phyloP scores from a whole-genome alignment of 2,797 vertebrate species.

The Falco berigora region DNA sequence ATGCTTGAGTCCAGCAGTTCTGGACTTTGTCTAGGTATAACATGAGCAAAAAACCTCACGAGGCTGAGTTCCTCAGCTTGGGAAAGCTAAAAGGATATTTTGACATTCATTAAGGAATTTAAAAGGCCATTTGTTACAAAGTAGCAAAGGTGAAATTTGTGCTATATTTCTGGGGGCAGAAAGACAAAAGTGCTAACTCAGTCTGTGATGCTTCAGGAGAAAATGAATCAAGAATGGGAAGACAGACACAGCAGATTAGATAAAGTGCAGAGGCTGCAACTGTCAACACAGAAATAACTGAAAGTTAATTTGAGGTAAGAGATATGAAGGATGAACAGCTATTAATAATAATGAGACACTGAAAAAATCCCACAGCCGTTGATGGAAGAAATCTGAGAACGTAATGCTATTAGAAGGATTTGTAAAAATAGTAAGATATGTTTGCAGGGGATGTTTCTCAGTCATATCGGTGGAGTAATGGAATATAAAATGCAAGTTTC shows the following conservation, averaged over 20 bases:
- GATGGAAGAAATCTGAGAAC: slow-evolving; percentile 21
- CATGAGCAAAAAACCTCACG: background rate
- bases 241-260: background rate
- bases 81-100: background rate
- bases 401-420: background rate
- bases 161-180: background rate
- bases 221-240: background rate
- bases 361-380: background rate
- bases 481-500: slow-evolving; percentile 13
- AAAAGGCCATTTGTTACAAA: background rate
- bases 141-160: background rate
- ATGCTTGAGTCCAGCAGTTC: background rate
- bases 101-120: background rate
- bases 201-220: background rate
- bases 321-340: slow-evolving; percentile 24
- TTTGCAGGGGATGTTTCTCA: slow-evolving; percentile 1
- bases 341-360: slow-evolving; percentile 48
- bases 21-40: background rate
- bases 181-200: background rate
- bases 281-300: slow-evolving; percentile 50
- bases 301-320: slow-evolving; percentile 36
- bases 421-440: slow-evolving; percentile 43
- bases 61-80: background rate
- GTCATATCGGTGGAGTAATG: background rate
- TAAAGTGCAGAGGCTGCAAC: slow-evolving; percentile 52